Conservation (phyloP, 2,113 vertebrate genomes). For the Leuciscus idus region DNA sequence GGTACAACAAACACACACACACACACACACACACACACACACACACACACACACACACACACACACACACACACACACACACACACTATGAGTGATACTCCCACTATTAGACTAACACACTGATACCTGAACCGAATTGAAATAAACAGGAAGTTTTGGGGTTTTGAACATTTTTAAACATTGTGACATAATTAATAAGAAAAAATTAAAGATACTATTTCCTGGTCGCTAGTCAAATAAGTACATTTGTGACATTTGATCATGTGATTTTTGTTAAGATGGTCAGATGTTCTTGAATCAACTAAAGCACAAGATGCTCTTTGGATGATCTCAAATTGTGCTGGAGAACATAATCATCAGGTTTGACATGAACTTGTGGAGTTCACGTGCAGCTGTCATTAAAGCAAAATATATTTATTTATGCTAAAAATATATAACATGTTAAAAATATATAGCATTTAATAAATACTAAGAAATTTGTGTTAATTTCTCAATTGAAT, state of each 20-base stretch:
- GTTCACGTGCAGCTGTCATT: too few relatives aligned
- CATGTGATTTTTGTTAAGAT: background rate
- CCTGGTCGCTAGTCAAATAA: background rate
- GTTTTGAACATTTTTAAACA: background rate
- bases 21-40: conserved; percentile 16
- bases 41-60: background rate
- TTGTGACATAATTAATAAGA: background rate
- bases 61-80: conserved; percentile 17
- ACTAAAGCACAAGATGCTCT: too few relatives aligned
- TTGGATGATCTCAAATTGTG: too few relatives aligned
- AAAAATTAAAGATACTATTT: background rate
- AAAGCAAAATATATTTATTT: too few relatives aligned
- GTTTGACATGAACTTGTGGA: too few relatives aligned
- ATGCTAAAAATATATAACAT: too few relatives aligned
- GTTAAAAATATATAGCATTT: too few relatives aligned
- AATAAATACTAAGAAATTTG: too few relatives aligned
- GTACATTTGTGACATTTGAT: background rate
- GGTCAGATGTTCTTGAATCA: too few relatives aligned
- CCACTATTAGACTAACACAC: background rate
- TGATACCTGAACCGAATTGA: background rate
- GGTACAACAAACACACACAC: conserved; percentile 69
- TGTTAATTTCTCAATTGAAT: background rate
- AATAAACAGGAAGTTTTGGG: background rate
- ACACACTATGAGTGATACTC: background rate
- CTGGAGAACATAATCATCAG: too few relatives aligned